A percentile compares a stretch with the other conserved stretches of the same genome.
phyloP scores from a whole-genome alignment of 2,888 invertebrate genomes.

The Limulus polyphemus region DNA sequence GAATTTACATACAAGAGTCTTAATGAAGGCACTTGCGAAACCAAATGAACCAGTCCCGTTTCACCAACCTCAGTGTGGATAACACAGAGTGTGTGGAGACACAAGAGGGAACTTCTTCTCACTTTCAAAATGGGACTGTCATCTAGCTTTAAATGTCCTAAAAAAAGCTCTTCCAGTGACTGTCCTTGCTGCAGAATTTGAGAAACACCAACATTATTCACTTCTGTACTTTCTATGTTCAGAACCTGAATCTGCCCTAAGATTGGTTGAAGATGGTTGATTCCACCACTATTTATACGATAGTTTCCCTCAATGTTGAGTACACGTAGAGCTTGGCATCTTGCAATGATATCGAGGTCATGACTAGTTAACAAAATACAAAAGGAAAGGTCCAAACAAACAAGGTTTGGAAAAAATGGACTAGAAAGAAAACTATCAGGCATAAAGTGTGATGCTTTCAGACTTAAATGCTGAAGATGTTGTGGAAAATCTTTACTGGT shows the following conservation, averaged over 20 bases:
- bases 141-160: too few species aligned
- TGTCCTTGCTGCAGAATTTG: too few species aligned
- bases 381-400: slow-evolving; percentile 12
- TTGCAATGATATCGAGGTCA: slow-evolving; percentile 6
- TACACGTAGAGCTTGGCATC: slow-evolving; percentile 3
- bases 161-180: too few species aligned
- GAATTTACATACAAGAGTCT: too few species aligned
- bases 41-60: too few species aligned
- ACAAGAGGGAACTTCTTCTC: too few species aligned
- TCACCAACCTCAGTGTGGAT: too few species aligned
- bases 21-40: too few species aligned
- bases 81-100: too few species aligned
- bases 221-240: slow-evolving; percentile 18
- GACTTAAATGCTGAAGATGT: slow-evolving; percentile 6
- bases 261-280: slow-evolving; percentile 9
- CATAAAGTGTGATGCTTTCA: slow-evolving; percentile 7
- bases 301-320: slow-evolving; percentile 12
- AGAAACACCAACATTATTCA: slow-evolving; percentile 13
- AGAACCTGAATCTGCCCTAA: slow-evolving; percentile 13
- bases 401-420: slow-evolving; percentile 6
- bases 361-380: slow-evolving; percentile 11
- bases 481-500: slow-evolving; percentile 8
- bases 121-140: too few species aligned
- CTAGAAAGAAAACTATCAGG: slow-evolving; percentile 7
- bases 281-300: slow-evolving; percentile 16